Conservation (phyloP, 2,113 vertebrate genomes). For the Syngnathoides biaculeatus region DNA sequence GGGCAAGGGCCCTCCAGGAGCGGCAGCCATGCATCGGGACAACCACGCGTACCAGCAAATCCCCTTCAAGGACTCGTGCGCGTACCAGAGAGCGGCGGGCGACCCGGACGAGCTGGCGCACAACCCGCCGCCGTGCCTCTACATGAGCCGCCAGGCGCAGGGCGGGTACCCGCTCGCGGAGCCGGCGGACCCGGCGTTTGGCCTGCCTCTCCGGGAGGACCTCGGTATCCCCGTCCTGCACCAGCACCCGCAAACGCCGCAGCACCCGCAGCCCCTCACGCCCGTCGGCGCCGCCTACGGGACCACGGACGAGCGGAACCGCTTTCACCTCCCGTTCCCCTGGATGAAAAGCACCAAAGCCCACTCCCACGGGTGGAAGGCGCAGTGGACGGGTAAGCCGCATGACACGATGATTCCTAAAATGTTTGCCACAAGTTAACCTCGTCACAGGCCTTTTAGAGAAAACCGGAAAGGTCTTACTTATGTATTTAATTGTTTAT, state of each 20-base stretch:
- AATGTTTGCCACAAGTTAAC: neutral
- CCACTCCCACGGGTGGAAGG: constrained; percentile 88
- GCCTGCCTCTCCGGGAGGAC: constrained; percentile 84
- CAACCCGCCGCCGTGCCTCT: constrained; percentile 90
- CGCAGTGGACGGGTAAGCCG: constrained; percentile 88
- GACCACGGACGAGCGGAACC: constrained; percentile 74
- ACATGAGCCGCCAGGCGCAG: constrained; percentile 85
- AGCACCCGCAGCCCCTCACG: constrained; percentile 66
- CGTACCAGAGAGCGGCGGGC: constrained; percentile 82
- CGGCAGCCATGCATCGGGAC: constrained; percentile 87
- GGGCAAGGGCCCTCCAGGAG: constrained; percentile 29
- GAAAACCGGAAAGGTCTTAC: neutral
- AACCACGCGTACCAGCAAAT: constrained; percentile 81
- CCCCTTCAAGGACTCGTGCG: constrained; percentile 89
- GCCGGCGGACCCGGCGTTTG: constrained; percentile 80
- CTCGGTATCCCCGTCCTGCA: constrained; percentile 77
- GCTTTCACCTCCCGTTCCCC: constrained; percentile 86
- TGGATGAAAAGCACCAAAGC: constrained; percentile 99
- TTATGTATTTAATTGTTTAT: neutral
- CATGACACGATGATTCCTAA: too few species aligned
- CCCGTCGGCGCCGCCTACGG: constrained; percentile 75
- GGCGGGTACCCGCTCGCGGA: constrained; percentile 73
- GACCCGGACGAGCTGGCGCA: constrained; percentile 81
- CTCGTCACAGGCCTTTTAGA: neutral
- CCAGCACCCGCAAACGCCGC: constrained; percentile 73